Conservation (phyloP, 2,113 vertebrate genomes). For the Atherinomorus stipes region DNA sequence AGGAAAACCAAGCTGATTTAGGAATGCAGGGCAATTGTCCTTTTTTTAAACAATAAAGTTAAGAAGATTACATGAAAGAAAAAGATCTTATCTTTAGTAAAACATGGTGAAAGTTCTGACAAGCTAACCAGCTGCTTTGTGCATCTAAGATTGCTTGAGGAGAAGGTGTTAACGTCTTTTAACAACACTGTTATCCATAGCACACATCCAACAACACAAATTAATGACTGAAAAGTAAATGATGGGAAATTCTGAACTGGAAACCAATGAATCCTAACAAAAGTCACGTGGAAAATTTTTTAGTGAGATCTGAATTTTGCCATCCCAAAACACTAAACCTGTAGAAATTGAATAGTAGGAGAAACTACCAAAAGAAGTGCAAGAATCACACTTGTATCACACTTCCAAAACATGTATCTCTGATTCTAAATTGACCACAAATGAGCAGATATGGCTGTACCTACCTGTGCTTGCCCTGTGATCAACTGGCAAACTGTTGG, state of each 20-base stretch:
- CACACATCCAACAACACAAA: too few relatives aligned
- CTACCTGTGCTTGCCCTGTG: not conserved
- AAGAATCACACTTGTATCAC: too few relatives aligned
- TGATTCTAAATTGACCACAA: not conserved
- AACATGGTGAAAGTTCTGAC: not conserved
- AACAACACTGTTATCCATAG: too few relatives aligned
- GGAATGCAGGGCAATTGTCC: not conserved
- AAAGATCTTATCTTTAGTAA: not conserved
- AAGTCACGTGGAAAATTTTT: too few relatives aligned
- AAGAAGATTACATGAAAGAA: not conserved
- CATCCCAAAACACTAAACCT: not conserved
- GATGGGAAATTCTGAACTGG: too few relatives aligned
- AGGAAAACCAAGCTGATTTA: not conserved
- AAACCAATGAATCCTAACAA: too few relatives aligned
- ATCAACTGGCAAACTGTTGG: not conserved
- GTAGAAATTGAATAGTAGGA: not conserved
- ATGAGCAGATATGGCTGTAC: not conserved
- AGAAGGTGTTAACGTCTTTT: too few relatives aligned
- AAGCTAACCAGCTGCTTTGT: not conserved
- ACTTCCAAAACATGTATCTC: too few relatives aligned
- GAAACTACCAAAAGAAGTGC: not conserved
- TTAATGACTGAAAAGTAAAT: too few relatives aligned
- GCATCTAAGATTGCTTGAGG: not conserved
- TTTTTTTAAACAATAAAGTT: not conserved
- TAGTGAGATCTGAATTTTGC: not conserved